Base-by-base conservation (phyloP, 2,113 vertebrate genomes). In the Lampris incognitus region DNA sequence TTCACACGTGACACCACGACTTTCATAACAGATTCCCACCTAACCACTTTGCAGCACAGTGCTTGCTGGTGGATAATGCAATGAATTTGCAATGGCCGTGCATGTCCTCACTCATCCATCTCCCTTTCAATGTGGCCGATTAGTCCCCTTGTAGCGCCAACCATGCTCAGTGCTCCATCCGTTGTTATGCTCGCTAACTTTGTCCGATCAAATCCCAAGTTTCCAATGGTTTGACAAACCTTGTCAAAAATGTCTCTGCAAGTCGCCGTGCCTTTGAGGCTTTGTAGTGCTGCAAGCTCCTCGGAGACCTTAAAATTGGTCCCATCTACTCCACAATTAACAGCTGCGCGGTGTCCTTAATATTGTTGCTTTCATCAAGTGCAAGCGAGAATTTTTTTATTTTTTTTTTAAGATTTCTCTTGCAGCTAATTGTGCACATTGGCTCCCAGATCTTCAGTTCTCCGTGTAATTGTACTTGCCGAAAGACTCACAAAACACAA, bases 261-360 rank as follows among this genome's bases (percentile, higher is more conserved):
- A 24, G 70, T 64, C 0, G 75, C 70, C 72, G 72, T n/a, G 66
- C 57, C 60, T 58, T 78, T 73, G 0, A 78, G n/a, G 38, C 65
- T 83, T 65, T 69, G 81, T 40, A 82, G 68, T 6, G 69, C 80
- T 69, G 24, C 69, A 10, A 82, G 69, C 74, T 69, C 50, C 59
- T 82, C 58, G 6, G 37, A 66, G 6, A 60, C 38, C n/a, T 60
- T 38, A 66, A 71, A 81, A 36, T 50, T 48, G 52, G 42, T 9
- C 24, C 24, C 24, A 9, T 1, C 64, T 50, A 63, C 62, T 68
- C 65, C 37, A 6, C 5, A 6, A 68, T 69, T 46, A 64, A 74
- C 69, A 74, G 74, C 72, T 60, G 7, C 71, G 24, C 24, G 64
- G 44, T 81, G 61, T 71, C 55, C 59, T 71, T 58, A 5, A 76